Conservation (phyloP, 2,888 invertebrate species). For the Synergus laeviventris region DNA sequence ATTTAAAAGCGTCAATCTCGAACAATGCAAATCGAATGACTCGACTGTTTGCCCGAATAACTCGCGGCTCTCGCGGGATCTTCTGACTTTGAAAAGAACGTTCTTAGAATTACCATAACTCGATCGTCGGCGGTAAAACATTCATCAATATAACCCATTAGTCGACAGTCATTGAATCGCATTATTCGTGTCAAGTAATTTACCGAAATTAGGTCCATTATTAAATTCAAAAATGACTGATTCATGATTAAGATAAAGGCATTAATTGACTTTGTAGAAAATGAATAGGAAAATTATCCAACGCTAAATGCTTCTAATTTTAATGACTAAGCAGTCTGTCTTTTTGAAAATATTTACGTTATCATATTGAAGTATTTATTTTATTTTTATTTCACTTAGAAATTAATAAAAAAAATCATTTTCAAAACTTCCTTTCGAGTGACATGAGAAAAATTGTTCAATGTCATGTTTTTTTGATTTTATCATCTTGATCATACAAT, state of each 20-base stretch:
- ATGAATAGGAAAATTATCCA: not conserved
- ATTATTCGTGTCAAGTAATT: conserved; percentile 31
- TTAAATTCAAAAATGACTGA: conserved; percentile 17
- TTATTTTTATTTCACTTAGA: not conserved
- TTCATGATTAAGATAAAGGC: not conserved
- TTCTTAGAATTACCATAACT: conserved; percentile 38
- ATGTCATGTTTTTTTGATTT: not conserved
- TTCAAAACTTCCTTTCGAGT: not conserved
- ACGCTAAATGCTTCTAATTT: not conserved
- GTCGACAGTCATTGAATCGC: conserved; percentile 14
- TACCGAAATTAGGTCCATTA: conserved; percentile 24
- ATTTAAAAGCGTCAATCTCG: conserved; percentile 40
- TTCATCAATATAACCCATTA: conserved; percentile 23
- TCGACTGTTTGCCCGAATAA: conserved; percentile 39
- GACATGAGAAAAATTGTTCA: not conserved
- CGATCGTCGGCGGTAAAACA: conserved; percentile 27
- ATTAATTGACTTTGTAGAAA: not conserved
- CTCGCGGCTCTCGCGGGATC: conserved; percentile 35
- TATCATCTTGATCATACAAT: not conserved
- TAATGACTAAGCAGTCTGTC: not conserved
- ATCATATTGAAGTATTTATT: not conserved
- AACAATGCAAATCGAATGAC: conserved; percentile 47
- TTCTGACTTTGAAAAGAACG: conserved; percentile 25
- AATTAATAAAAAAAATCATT: not conserved
- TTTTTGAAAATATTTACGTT: not conserved